Base-by-base conservation (phyloP, 2,888 invertebrate species). In the Drosophila yooni region DNA sequence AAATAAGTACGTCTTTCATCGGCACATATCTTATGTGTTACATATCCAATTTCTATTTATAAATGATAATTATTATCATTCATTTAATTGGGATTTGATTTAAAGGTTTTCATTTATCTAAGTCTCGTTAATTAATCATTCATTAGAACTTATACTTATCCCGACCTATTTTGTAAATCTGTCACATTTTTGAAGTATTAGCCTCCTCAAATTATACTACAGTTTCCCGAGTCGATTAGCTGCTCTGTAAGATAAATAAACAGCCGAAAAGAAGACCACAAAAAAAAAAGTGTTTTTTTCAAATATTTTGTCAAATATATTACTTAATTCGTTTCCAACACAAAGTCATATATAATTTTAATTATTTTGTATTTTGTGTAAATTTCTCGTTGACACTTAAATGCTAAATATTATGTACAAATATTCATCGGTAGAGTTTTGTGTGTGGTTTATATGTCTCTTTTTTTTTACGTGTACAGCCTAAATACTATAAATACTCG, bases 331-430 rank as follows among this genome's bases (percentile, higher is more conserved):
- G 52, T 62, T 77, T 82, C 52, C 27, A 83, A 83, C 87, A 81
- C 87, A 88, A 74, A 67, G 86, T 77, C 81, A 83, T 78, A 77
- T 77, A 60, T 48, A 43, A 57, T 43, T 29, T 18, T 1, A 74
- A 33, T 18, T 60, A 40, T 43, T 62, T 70, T 51, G 48, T 59
- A 74, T 58, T 69, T 64, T 70, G 68, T 84, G 74, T 81, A 79
- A 79, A 82, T 63, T 64, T 74, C 54, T 76, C 58, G 75, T 72
- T 83, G 84, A 84, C 70, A 74, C 86, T 88, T 85, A 88, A 54
- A 65, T 52, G 54, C 83, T 89, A 88, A 73, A 63, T 69, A 74
- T 74, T 85, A 85, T 85, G 57, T 85, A 85, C 84, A 85, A 88
- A 89, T 88, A 88, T 89, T 51, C n/a, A 65, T 84, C 48, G 67